Conservation (phyloP, 2,797 vertebrate species). For the Melopsittacus undulatus region DNA sequence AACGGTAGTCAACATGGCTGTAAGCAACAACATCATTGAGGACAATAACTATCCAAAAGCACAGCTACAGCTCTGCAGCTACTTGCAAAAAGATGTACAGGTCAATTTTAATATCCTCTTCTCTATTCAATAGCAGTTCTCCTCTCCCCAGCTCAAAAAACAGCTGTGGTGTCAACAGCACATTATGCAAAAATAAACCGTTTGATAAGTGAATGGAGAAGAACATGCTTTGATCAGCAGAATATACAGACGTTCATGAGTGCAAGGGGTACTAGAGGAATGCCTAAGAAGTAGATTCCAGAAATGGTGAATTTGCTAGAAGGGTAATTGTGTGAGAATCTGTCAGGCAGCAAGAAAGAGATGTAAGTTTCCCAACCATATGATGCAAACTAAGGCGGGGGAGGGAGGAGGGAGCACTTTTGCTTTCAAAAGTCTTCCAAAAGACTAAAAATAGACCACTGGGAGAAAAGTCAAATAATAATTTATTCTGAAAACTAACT, state of each 20-base stretch:
- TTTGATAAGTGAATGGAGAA: constrained; percentile 51
- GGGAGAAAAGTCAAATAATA: constrained; percentile 30
- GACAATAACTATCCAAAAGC: background rate
- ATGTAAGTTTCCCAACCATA: constrained; percentile 9
- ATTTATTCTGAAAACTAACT: constrained; percentile 50
- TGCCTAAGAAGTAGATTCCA: constrained; percentile 57
- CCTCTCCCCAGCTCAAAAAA: background rate
- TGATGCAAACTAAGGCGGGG: background rate
- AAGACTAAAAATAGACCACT: constrained; percentile 39
- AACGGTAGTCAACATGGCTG: rapidly evolving
- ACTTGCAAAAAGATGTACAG: background rate
- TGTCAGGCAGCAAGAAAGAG: constrained; percentile 7
- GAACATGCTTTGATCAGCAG: constrained; percentile 42
- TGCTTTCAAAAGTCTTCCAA: constrained; percentile 37
- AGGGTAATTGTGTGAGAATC: constrained; percentile 10
- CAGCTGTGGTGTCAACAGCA: constrained; percentile 43
- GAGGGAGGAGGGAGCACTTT: background rate
- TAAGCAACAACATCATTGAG: background rate
- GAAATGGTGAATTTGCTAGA: constrained; percentile 10
- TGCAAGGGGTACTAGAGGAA: constrained; percentile 48
- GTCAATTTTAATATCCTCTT: background rate
- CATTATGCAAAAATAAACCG: constrained; percentile 46
- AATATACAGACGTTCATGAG: background rate
- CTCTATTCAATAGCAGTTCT: background rate
- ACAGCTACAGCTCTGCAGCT: background rate